Percentiles rank a stretch among this genome's conserved stretches.
phyloP scores from a whole-genome alignment of 2,113 vertebrate species.

The Hydropotes inermis region DNA sequence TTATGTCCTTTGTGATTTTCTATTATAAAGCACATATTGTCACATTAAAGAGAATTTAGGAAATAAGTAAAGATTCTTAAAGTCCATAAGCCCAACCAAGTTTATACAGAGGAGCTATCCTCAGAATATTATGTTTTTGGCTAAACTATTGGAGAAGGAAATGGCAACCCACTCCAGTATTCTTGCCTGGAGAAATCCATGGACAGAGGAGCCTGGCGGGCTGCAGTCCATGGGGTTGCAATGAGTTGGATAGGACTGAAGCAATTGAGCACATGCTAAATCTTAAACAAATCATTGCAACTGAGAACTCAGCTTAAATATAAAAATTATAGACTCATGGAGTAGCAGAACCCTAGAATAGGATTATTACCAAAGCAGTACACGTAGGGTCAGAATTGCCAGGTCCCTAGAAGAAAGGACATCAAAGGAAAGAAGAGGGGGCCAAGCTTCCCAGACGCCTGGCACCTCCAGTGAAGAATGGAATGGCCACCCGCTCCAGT shows the following conservation, averaged over 20 bases:
- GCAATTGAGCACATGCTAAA: too few relatives aligned
- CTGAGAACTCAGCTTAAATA: too few relatives aligned
- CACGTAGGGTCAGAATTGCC: too few relatives aligned
- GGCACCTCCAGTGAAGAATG: neutral
- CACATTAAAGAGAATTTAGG: neutral
- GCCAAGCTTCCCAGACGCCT: too few relatives aligned
- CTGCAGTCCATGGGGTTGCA: neutral
- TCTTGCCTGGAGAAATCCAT: neutral
- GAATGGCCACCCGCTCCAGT: neutral
- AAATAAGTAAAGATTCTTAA: neutral
- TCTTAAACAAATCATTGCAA: too few relatives aligned
- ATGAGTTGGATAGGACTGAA: too few relatives aligned
- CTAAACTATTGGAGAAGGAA: neutral
- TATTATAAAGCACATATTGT: neutral
- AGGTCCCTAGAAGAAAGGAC: too few relatives aligned
- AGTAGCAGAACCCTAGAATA: too few relatives aligned
- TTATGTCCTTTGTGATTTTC: neutral
- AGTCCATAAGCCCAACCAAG: neutral
- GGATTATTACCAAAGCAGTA: too few relatives aligned
- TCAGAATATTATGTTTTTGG: neutral
- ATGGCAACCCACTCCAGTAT: neutral
- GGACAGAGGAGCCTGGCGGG: neutral
- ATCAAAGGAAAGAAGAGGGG: too few relatives aligned
- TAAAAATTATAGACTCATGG: too few relatives aligned
- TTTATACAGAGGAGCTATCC: neutral